phyloP scores from a whole-genome alignment of 2,797 vertebrate species.

The Erpetoichthys calabaricus region DNA sequence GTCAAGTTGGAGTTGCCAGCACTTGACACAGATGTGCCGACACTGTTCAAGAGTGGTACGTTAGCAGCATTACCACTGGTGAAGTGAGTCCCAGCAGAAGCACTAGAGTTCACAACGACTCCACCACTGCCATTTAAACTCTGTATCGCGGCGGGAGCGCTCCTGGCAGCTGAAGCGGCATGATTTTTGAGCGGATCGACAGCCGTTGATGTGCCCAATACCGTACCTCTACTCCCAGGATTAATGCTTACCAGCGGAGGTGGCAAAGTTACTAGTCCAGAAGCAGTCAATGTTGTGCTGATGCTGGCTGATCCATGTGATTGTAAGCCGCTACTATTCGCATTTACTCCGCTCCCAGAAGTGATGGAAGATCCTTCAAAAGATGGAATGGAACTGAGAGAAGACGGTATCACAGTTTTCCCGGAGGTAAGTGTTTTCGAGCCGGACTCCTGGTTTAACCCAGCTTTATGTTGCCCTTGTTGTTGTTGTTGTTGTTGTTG shows the following conservation, averaged over 20 bases:
- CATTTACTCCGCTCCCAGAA: slow-evolving; percentile 34
- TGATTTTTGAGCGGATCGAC: slow-evolving; percentile 39
- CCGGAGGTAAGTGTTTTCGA: slow-evolving; percentile 40
- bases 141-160: slow-evolving; percentile 39
- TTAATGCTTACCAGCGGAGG: slow-evolving; percentile 38
- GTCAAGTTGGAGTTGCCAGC: slow-evolving; percentile 26
- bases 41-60: slow-evolving; percentile 14
- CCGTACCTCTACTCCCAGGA: slow-evolving; percentile 28
- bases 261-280: slow-evolving; percentile 49
- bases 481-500: slow-evolving; percentile 48
- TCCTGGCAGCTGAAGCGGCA: slow-evolving; percentile 34
- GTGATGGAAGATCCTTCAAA: slow-evolving; percentile 25
- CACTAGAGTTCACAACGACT: slow-evolving; percentile 32
- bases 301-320: slow-evolving; percentile 54
- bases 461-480: slow-evolving; percentile 41
- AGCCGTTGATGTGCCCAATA: slow-evolving; percentile 26
- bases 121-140: slow-evolving; percentile 51
- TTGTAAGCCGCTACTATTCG: slow-evolving; percentile 44
- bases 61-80: slow-evolving; percentile 9
- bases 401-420: slow-evolving; percentile 32
- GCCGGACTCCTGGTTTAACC: slow-evolving; percentile 41
- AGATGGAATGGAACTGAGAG: slow-evolving; percentile 20
- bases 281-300: slow-evolving; percentile 39
- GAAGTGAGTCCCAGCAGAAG: slow-evolving; percentile 13
- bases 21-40: slow-evolving; percentile 10